Base-by-base conservation (phyloP, 2,888 invertebrate species). In the Rapana venosa region DNA sequence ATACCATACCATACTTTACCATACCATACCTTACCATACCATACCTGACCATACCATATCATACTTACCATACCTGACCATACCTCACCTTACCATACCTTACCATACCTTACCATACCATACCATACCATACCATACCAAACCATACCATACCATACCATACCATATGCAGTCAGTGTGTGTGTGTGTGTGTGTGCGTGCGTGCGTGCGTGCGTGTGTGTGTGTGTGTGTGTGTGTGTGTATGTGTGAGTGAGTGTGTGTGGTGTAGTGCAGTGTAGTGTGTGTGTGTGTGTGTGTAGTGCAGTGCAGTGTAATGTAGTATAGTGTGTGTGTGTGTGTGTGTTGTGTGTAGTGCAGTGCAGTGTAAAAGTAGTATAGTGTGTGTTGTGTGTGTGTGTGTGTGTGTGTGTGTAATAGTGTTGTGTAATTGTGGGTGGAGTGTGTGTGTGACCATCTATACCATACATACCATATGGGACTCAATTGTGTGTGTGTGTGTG, bases 261-360 rank as follows among this genome's bases (percentile, higher is more conserved):
- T 22, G n/a, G 74, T 74, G 4, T 30, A 1, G 0, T n/a, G 11
- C 30, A 8, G 0, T 30, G 0, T 77, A 13, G 70, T n/a, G 70
- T 26, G 70, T 70, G n/a, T 70, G 70, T 70, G 70, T 70, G 70
- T 70, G 22, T 70, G 70, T 70, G 70, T 77, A 22, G n/a, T 17
- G 30, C 70, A 22, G 22, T 70, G 70, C 22, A 26, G 0, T 70
- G 70, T 70, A 26, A n/a, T 70, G 70, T 70, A 26, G 8, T 70
- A 26, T 17, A 30, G 77, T 77, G 77, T 77, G 77, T 77, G 77
- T 77, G 30, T 77, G 77, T 77, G 77, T 30, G 77, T 77, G 77
- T 77, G 32, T 77, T 77, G 77, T 77, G 32, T 32, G 77, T 6
- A 32, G n/a, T n/a, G n/a, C n/a, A n/a, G n/a, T n/a, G n/a, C n/a